Percentiles rank a stretch among this genome's conserved stretches.
Conservation (phyloP, 2,888 invertebrate genomes). For the Hoplodrina ambigua region DNA sequence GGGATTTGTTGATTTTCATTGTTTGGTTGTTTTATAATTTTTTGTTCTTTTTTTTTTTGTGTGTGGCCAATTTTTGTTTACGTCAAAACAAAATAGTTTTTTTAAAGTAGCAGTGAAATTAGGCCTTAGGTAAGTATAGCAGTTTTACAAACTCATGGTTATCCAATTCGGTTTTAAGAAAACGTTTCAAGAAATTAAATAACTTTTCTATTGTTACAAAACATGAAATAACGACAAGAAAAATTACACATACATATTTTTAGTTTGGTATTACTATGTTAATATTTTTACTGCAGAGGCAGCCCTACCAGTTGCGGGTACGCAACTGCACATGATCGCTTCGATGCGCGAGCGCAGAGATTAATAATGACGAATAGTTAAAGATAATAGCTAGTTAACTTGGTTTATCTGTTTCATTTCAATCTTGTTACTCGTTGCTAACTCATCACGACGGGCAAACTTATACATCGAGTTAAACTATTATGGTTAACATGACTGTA, state of each 20-base stretch:
- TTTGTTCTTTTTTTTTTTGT: background rate
- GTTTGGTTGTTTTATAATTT: background rate
- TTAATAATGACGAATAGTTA: conserved; percentile 72
- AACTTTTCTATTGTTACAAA: too few species aligned
- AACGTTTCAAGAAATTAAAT: too few species aligned
- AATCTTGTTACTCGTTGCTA: conserved; percentile 54
- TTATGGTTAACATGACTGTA: conserved; percentile 30
- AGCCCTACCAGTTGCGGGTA: conserved; percentile 50
- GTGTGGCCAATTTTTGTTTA: too few species aligned
- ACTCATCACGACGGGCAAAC: conserved; percentile 35
- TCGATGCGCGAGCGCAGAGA: conserved; percentile 63
- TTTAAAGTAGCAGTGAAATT: too few species aligned
- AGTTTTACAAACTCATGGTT: too few species aligned
- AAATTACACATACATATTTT: too few species aligned
- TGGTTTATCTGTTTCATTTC: conserved; percentile 62
- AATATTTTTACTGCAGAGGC: background rate
- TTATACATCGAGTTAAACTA: conserved; percentile 34
- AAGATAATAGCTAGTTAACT: conserved; percentile 65
- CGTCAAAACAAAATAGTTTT: too few species aligned
- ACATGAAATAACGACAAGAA: too few species aligned
- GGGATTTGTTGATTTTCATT: background rate
- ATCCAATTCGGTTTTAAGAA: too few species aligned
- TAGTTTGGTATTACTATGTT: too few species aligned
- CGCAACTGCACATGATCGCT: conserved; percentile 58
- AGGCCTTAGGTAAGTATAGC: too few species aligned